Conservation (phyloP, 2,888 invertebrate species). For the Salpingus planirostris region DNA sequence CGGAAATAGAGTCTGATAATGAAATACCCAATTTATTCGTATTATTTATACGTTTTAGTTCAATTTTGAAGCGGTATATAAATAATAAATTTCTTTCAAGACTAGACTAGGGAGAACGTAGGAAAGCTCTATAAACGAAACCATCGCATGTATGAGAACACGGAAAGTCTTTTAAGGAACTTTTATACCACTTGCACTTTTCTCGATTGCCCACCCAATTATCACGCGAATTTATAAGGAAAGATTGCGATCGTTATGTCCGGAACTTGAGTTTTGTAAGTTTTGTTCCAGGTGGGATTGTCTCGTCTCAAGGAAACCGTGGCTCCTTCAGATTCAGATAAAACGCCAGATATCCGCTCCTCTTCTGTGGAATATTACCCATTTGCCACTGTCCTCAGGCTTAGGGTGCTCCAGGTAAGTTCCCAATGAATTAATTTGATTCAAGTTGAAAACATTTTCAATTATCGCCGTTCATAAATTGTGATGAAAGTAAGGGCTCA, state of each 20-base stretch:
- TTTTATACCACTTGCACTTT: too few species aligned
- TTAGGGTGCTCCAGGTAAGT: conserved; percentile 48
- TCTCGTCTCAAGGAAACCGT: conserved; percentile 49
- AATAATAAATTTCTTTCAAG: too few species aligned
- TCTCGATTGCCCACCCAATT: not conserved
- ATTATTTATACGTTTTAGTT: too few species aligned
- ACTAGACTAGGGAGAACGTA: too few species aligned
- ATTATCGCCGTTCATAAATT: too few species aligned
- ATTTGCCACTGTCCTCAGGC: conserved; percentile 48
- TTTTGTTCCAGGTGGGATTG: conserved; percentile 45
- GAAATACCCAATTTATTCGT: too few species aligned
- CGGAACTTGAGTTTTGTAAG: not conserved
- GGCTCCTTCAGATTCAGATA: conserved; percentile 43
- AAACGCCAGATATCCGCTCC: conserved; percentile 17
- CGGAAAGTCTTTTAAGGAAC: not conserved
- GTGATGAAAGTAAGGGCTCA: too few species aligned
- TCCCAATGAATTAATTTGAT: not conserved
- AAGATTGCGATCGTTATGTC: not conserved
- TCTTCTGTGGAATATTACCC: conserved; percentile 46
- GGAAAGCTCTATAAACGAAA: too few species aligned
- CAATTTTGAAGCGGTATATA: too few species aligned
- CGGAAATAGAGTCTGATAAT: too few species aligned
- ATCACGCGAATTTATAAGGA: not conserved
- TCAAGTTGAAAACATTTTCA: too few species aligned
- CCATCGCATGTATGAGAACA: too few species aligned